Evolutionary conservation across 2,797 vertebrate species (phyloP), one percentile per base, ranked within the genome.

Genomic region (Tapera naevia): DNA sequence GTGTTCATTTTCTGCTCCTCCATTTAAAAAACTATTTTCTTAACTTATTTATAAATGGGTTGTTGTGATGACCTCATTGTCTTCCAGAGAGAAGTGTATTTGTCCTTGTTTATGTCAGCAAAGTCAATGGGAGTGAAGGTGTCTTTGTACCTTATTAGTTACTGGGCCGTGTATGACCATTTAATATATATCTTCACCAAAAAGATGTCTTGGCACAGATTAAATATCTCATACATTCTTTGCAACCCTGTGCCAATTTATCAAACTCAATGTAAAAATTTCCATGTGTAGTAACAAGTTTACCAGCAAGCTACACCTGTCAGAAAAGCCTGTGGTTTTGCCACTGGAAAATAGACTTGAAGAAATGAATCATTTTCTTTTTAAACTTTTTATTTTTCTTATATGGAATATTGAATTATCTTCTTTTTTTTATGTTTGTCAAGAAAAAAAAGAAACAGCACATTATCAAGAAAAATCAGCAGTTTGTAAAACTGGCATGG

Each of bases 371-470:
- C 3, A 70, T 92, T 79, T 81, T 19, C n/a, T 91, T 91, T 86
- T 73, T 28, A 56, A 73, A n/a, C 10, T n/a, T 76, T 9, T 28
- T 90, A 21, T 71, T 93, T 80, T 89, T 81, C 48, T 65, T 50
- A 24, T 27, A 18, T 4, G 70, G 62, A 60, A 46, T 66, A 37
- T 16, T 58, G 82, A 91, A 84, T 54, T 89, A 91, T 86, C n/a
- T 3, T 1, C 24, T 69, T 94, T 90, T 94, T 90, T 93, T 11
- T 88, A 64, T 60, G 39, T 24, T 60, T 60, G 54, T 73, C 56
- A 91, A 93, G 54, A 46, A 90, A 89, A 95, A n/a, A 19, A 80
- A 86, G 37, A 73, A 95, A 79, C 53, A 86, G 17, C 9, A 45
- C 32, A 84, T 87, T 86, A 81, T 70, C 56, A 82, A 53, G 76